phyloP scores from a whole-genome alignment of 1,140 invertebrate genomes.

The Cotesia glomerata region DNA sequence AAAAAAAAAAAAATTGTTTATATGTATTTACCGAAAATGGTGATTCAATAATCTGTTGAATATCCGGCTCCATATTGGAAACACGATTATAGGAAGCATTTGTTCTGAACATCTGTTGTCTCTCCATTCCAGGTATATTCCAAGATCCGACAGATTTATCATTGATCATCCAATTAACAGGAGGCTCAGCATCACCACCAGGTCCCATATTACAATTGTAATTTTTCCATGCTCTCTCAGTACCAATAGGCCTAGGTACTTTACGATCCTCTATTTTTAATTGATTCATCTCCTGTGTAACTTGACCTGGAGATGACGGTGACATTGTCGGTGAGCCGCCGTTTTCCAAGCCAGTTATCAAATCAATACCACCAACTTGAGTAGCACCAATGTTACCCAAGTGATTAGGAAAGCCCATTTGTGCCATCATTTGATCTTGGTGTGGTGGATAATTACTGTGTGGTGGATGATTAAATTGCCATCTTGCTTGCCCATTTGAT shows the following conservation, averaged over 20 bases:
- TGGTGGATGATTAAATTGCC: slow-evolving; percentile 49
- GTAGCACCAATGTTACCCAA: slow-evolving; percentile 51
- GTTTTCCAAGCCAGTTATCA: slow-evolving; percentile 64
- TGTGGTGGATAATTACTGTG: slow-evolving; percentile 54
- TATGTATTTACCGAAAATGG: slow-evolving; percentile 56
- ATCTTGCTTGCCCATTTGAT: slow-evolving; percentile 48
- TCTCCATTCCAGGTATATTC: slow-evolving; percentile 50
- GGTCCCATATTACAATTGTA: slow-evolving; percentile 49
- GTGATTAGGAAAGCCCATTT: slow-evolving; percentile 55
- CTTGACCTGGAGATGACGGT: slow-evolving; percentile 60
- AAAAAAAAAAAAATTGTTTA: neutral
- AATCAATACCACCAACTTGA: slow-evolving; percentile 61
- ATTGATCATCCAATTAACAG: slow-evolving; percentile 68
- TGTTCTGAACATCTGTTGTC: slow-evolving; percentile 57
- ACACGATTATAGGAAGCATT: slow-evolving; percentile 55
- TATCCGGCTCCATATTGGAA: slow-evolving; percentile 54
- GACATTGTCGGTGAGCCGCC: slow-evolving; percentile 70
- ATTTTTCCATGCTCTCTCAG: slow-evolving; percentile 75
- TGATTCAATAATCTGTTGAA: slow-evolving; percentile 61
- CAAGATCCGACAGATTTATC: slow-evolving; percentile 61
- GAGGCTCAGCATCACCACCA: slow-evolving; percentile 57
- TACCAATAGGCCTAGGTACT: slow-evolving; percentile 78
- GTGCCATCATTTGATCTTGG: slow-evolving; percentile 54
- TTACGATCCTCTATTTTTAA: slow-evolving; percentile 72
- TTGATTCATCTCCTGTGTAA: slow-evolving; percentile 52